Conservation (phyloP, 2,888 invertebrate species). For the Actias luna region DNA sequence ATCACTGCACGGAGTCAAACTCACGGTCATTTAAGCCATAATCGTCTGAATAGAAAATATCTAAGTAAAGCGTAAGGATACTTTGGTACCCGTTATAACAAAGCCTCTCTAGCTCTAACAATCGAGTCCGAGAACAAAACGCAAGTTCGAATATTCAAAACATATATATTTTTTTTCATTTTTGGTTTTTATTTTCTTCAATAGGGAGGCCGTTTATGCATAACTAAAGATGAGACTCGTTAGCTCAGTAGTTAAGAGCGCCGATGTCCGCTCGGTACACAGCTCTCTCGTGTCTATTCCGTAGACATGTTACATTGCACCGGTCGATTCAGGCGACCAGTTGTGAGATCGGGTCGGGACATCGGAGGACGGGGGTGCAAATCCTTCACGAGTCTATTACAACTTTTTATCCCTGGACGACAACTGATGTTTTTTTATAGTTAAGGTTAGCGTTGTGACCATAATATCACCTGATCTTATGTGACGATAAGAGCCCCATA, state of each 20-base stretch:
- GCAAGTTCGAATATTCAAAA: not conserved
- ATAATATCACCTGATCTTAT: no score
- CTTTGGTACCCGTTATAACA: no score
- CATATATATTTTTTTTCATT: not conserved
- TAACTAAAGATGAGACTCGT: constrained; percentile 2
- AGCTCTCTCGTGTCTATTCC: not conserved
- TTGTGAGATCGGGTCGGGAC: not conserved
- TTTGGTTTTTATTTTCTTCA: not conserved
- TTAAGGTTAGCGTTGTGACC: no score
- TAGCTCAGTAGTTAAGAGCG: constrained; percentile 20
- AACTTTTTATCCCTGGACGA: not conserved
- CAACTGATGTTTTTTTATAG: no score
- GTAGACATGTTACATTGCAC: not conserved
- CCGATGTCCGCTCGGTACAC: constrained; percentile 14
- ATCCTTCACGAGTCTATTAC: constrained; percentile 25
- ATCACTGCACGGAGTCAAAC: no score
- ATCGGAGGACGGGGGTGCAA: constrained; percentile 28
- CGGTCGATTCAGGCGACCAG: not conserved
- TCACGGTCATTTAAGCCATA: no score
- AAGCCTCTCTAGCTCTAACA: no score
- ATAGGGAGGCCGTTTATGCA: not conserved
- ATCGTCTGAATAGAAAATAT: no score
- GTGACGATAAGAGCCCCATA: no score
- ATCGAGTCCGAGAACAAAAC: no score
- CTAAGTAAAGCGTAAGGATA: no score